Evolutionary conservation across 2,113 vertebrate species (phyloP).

Genomic region (Tetrax tetrax): DNA sequence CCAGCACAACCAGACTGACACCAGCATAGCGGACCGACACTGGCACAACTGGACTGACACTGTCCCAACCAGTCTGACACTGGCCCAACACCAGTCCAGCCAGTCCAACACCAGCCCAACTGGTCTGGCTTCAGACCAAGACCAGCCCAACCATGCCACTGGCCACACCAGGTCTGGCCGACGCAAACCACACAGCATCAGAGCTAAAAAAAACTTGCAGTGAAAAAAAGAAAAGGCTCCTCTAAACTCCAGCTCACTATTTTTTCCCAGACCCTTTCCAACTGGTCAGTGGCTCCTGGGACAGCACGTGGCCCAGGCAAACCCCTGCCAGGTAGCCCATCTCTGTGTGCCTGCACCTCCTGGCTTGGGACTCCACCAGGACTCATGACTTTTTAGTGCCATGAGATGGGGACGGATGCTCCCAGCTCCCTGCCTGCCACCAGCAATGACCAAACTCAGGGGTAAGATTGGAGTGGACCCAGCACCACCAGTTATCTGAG

Average conservation of each 20-base stretch:
- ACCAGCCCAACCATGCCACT: not conserved
- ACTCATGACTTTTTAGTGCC: fast-evolving
- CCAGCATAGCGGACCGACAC: too few relatives aligned
- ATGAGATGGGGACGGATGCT: not conserved
- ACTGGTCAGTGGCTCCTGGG: not conserved
- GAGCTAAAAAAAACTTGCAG: not conserved
- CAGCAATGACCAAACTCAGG: not conserved
- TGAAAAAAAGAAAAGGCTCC: not conserved
- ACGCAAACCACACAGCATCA: not conserved
- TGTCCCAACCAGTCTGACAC: not conserved
- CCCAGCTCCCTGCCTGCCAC: not conserved
- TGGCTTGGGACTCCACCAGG: not conserved
- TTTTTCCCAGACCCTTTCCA: not conserved
- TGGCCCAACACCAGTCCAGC: not conserved
- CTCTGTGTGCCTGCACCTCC: not conserved
- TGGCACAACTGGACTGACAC: not conserved
- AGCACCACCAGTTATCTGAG: not conserved
- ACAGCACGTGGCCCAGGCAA: not conserved
- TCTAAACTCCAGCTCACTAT: not conserved
- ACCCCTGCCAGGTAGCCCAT: not conserved
- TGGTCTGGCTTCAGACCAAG: not conserved
- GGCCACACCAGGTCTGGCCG: not conserved
- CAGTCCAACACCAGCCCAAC: not conserved
- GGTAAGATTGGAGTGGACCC: not conserved
- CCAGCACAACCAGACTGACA: fast-evolving